Base-by-base conservation (phyloP, 2,888 invertebrate species). In the Mesopsocus fuscifrons region DNA sequence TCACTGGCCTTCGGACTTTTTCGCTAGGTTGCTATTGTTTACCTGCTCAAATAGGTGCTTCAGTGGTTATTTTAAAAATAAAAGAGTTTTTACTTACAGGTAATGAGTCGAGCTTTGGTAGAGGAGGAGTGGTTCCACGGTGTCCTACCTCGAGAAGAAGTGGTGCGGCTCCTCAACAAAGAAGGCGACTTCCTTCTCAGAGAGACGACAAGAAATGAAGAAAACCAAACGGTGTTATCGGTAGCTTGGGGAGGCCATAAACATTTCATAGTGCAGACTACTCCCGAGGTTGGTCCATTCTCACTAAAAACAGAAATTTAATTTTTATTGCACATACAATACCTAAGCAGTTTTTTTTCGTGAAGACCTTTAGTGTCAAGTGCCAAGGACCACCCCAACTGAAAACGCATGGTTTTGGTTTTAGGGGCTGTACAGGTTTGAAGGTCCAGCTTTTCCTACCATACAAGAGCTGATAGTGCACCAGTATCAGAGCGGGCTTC, bases 71-170 rank as follows among this genome's bases (percentile, higher is more conserved):
- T n/a, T n/a, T n/a, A n/a, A n/a, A n/a, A n/a, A n/a, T n/a, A n/a
- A n/a, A n/a, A n/a, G n/a, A n/a, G n/a, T n/a, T n/a, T n/a, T n/a
- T n/a, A n/a, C n/a, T n/a, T n/a, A n/a, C n/a, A n/a, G n/a, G n/a
- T n/a, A n/a, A n/a, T n/a, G 11, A 11, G 26, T 11, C 26, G 26
- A 26, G 74, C 77, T 9, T 62, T 84, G 38, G 79, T 87, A 48
- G 88, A 91, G 52, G 91, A 92, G 62, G 89, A 91, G 59, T 94
- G 92, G 92, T 94, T 94, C 64, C 95, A 95, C 57, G 95, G 95
- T 1, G 91, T 94, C 9, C 63, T 95, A 46, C 95, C 95, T 0
- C 70, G 95, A 11, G 94, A 94, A 61, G 94, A 95, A 65, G 94
- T 94, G 22, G 91, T 92, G 34, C 67, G 92, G 47, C 67, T 95